phyloP scores from a whole-genome alignment of 2,797 vertebrate species.

The Odontamblyopus lacepedii region DNA sequence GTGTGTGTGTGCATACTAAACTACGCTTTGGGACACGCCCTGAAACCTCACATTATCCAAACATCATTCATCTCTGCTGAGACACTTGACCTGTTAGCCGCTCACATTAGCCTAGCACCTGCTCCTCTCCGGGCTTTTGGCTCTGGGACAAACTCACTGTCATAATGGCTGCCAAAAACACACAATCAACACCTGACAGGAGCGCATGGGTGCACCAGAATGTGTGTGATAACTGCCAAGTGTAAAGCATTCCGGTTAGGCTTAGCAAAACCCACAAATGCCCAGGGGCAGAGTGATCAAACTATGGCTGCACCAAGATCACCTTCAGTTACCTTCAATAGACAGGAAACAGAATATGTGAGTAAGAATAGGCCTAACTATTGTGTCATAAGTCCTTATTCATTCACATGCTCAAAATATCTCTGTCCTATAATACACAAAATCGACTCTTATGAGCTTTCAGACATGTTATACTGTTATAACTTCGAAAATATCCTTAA shows the following conservation, averaged over 20 bases:
- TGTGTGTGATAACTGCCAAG: neutral
- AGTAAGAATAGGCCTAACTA: too few species aligned
- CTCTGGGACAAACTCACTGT: neutral
- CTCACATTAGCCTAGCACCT: slow-evolving; percentile 10
- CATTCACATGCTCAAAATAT: too few species aligned
- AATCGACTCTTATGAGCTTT: too few species aligned
- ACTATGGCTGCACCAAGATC: too few species aligned
- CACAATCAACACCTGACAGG: neutral
- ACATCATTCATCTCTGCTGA: slow-evolving; percentile 12
- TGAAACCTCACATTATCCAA: neutral
- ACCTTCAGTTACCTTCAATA: too few species aligned
- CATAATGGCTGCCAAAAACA: neutral
- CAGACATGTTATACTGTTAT: too few species aligned
- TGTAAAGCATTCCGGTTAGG: neutral
- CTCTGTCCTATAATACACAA: too few species aligned
- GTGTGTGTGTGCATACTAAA: neutral
- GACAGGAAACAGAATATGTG: too few species aligned
- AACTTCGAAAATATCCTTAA: too few species aligned
- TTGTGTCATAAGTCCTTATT: too few species aligned
- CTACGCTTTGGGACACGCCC: neutral
- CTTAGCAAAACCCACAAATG: neutral
- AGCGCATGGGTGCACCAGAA: neutral
- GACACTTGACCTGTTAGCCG: slow-evolving; percentile 5
- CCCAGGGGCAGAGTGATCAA: neutral
- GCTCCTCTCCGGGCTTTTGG: neutral